phyloP scores from a whole-genome alignment of 2,797 vertebrate species.

The Erethizon dorsatum region DNA sequence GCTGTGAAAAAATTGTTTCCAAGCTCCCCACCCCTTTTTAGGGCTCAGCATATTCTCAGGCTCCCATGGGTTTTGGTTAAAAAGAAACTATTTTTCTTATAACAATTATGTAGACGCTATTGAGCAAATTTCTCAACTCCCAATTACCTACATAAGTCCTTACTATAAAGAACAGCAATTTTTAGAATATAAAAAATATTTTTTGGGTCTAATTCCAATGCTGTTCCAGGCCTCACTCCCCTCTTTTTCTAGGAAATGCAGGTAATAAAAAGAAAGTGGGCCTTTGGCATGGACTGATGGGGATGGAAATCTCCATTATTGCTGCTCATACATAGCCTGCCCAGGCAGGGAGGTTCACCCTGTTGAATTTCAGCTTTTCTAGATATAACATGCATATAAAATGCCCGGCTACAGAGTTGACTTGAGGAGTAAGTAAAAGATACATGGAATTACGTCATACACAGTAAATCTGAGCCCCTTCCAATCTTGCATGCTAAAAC shows the following conservation, averaged over 20 bases:
- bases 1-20: neutral
- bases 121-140: neutral
- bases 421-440: neutral
- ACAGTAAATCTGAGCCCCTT: neutral
- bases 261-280: neutral
- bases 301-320: neutral
- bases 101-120: neutral
- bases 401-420: neutral
- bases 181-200: neutral
- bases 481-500: neutral
- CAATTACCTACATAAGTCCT: neutral
- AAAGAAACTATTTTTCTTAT: neutral
- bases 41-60: neutral
- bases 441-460: neutral
- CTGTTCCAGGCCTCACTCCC: neutral
- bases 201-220: neutral
- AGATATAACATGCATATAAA: neutral
- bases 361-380: neutral
- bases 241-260: slow-evolving; percentile 6
- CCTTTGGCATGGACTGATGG: neutral
- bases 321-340: neutral
- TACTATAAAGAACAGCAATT: neutral
- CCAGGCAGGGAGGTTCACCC: neutral
- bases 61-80: neutral
- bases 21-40: neutral